Base-by-base conservation (phyloP, 2,888 invertebrate genomes). In the Lasioglossum marginatum region DNA sequence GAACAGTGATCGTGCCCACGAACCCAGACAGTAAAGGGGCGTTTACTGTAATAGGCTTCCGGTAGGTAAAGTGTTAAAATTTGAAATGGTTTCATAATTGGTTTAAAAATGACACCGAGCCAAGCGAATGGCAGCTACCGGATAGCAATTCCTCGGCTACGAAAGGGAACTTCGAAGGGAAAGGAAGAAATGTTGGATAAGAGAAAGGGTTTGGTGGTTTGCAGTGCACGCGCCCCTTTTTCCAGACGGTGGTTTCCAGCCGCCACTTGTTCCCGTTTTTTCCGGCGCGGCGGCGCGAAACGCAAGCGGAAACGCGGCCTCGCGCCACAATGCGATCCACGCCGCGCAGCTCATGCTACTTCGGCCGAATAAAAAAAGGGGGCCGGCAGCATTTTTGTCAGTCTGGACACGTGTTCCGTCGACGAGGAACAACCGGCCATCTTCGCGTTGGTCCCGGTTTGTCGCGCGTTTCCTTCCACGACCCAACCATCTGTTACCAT, bases 331-430 rank as follows among this genome's bases (percentile, higher is more conserved):
- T 75, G 87, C 83, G 79, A 81, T 81, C 77, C 85, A 48, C 74
- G 81, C 75, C 74, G 74, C 76, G 74, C 70, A 77, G 81, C 76
- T 52, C 43, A 57, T 34, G 81, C 74, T 86, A 82, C 86, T 79
- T 86, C 45, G 80, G 78, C 19, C 34, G 79, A 71, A 87, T 34
- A n/a, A n/a, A 52, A 68, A 84, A 88, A 82, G 80, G 74, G 82
- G 77, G 82, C 85, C 84, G 82, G 87, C 83, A 85, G 89, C 92
- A 93, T 93, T 93, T 93, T 93, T 94, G 92, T 91, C 87, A 88
- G 93, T 93, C 94, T 93, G 92, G 92, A 93, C 94, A 94, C 93
- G 92, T 94, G 94, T 92, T 93, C 92, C 79, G 80, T 84, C 82
- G 90, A 87, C 82, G 85, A 86, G 75, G 87, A 88, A 87, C 86